A percentile compares a stretch with the other conserved stretches of the same genome.
Conservation (phyloP, 2,113 vertebrate genomes). For the Lipotes vexillifer region DNA sequence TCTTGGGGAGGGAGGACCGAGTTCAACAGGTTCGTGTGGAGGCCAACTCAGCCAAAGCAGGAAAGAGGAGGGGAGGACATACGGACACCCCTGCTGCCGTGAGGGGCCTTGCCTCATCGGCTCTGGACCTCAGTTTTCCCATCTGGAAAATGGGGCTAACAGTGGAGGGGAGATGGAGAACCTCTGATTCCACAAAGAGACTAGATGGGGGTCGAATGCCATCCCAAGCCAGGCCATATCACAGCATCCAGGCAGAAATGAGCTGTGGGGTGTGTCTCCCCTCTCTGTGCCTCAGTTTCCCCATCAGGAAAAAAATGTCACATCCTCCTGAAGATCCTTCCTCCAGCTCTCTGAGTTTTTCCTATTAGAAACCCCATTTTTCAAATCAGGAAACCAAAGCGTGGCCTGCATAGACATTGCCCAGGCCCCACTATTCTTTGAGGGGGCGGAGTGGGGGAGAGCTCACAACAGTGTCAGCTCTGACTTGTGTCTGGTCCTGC, state of each 20-base stretch:
- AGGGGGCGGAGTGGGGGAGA: no score
- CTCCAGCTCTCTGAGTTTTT: neutral
- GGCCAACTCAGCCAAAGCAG: neutral
- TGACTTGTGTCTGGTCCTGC: neutral
- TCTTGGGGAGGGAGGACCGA: neutral
- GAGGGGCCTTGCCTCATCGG: neutral
- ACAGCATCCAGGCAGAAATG: neutral
- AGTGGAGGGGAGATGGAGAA: neutral
- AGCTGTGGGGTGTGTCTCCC: neutral
- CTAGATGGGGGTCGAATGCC: neutral
- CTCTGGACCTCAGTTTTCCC: neutral
- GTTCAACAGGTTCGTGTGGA: neutral
- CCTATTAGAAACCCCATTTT: neutral
- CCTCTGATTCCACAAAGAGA: neutral
- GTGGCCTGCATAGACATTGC: neutral
- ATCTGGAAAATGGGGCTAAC: neutral
- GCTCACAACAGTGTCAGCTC: neutral
- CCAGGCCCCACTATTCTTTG: fast-evolving
- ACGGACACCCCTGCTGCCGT: fast-evolving
- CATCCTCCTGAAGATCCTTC: neutral
- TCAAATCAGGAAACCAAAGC: neutral
- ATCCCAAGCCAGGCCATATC: neutral
- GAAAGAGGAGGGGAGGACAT: no score
- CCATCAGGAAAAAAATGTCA: no score
- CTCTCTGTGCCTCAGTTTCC: neutral